Percentiles rank a stretch among this genome's conserved stretches.
These are phyloP conservation scores for Dolichomitus sp. DNA, from an alignment of 2,888 invertebrate genomes.

Conservation along the genomic window DNA sequence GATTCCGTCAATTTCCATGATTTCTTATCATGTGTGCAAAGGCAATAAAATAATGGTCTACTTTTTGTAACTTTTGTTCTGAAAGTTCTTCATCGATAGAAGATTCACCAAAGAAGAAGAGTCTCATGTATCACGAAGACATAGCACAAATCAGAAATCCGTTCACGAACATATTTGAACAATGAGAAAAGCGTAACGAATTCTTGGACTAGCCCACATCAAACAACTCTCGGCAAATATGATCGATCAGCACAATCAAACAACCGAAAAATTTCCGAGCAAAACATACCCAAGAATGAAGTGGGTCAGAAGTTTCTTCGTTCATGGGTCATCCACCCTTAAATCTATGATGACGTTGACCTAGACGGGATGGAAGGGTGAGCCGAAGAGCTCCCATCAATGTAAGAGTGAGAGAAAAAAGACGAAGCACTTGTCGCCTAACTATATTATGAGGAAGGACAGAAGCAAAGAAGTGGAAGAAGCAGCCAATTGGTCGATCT, in stretches of 20 bases:
- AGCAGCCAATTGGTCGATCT: slow-evolving; percentile 9
- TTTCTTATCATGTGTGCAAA: no score
- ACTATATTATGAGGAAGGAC: slow-evolving; percentile 14
- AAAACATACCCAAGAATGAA: neutral
- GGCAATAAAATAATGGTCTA: no score
- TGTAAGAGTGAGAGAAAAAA: slow-evolving; percentile 13
- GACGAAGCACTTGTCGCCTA: slow-evolving; percentile 17
- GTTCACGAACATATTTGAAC: neutral
- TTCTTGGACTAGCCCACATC: neutral
- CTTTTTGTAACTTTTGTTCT: no score
- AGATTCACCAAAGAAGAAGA: no score
- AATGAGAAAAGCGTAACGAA: neutral
- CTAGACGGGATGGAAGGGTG: neutral
- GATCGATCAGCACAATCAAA: neutral
- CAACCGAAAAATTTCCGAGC: neutral
- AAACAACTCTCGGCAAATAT: neutral
- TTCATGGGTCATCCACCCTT: neutral
- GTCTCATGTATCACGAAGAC: no score
- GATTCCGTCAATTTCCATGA: no score
- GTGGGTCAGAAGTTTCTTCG: neutral
- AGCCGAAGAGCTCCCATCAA: neutral
- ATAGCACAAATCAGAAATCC: neutral
- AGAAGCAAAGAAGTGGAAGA: neutral
- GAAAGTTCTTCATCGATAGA: no score
- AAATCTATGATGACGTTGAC: slow-evolving; percentile 27